phyloP scores from a whole-genome alignment of 2,888 invertebrate species.

The Rhagonycha lutea region DNA sequence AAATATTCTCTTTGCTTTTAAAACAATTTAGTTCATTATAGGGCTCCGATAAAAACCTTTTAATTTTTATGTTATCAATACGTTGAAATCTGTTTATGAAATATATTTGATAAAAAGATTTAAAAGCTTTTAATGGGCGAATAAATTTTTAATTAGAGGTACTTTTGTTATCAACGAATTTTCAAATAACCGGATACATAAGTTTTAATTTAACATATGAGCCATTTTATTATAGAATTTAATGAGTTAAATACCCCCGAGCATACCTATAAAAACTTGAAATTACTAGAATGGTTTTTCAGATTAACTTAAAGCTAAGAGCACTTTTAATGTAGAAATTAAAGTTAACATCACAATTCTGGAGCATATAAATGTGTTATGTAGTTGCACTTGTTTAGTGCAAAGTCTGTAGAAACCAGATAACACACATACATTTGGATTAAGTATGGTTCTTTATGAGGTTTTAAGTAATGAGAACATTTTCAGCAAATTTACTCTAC shows the following conservation, averaged over 20 bases:
- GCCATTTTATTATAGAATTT: background rate
- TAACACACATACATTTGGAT: conserved; percentile 20
- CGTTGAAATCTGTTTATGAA: background rate
- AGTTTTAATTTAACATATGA: background rate
- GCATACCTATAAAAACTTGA: background rate
- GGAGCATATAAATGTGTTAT: conserved; percentile 18
- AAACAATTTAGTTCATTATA: background rate
- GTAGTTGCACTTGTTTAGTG: conserved; percentile 6
- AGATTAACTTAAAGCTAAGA: background rate
- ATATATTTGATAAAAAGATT: background rate
- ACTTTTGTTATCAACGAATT: background rate
- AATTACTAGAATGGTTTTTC: background rate
- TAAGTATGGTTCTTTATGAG: conserved; percentile 9
- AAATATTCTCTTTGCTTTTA: background rate
- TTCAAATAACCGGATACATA: background rate
- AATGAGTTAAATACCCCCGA: background rate
- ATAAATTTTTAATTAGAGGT: background rate
- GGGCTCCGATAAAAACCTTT: background rate
- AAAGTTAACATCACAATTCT: conserved; percentile 12
- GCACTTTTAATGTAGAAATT: conserved; percentile 10
- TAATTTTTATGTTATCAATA: background rate
- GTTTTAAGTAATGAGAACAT: conserved; percentile 17
- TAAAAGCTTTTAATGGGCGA: background rate
- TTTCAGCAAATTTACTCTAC: conserved; percentile 11
- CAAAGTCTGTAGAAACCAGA: conserved; percentile 18